These are phyloP conservation scores for Drosophila ezoana DNA, from an alignment of 2,888 invertebrate genomes.

Conservation along the genomic window DNA sequence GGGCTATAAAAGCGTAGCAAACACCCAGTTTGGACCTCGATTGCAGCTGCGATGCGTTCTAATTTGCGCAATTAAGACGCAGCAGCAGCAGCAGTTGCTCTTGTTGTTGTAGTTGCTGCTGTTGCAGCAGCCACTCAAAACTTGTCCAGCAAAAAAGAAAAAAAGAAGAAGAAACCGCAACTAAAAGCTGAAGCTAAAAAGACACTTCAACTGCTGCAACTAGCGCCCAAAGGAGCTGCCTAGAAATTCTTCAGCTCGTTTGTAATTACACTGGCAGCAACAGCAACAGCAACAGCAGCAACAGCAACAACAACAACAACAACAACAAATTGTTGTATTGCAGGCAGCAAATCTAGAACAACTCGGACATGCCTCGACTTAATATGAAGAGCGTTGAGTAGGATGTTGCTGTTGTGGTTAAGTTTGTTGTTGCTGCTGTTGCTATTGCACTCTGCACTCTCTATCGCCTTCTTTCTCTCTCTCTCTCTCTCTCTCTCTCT, in stretches of 20 bases:
- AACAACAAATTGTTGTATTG: slow-evolving; percentile 57
- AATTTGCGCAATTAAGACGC: slow-evolving; percentile 79
- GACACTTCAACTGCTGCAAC: slow-evolving; percentile 59
- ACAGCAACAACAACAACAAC: slow-evolving; percentile 40
- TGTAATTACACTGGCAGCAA: slow-evolving; percentile 69
- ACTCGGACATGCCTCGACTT: slow-evolving; percentile 76
- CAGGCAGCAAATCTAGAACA: slow-evolving; percentile 71
- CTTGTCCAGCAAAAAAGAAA: slow-evolving; percentile 55
- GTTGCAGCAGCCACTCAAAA: slow-evolving; percentile 54
- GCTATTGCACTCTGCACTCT: not conserved
- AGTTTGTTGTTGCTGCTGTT: not conserved
- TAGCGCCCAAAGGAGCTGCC: slow-evolving; percentile 78
- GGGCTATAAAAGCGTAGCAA: slow-evolving; percentile 44
- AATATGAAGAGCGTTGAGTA: slow-evolving; percentile 57
- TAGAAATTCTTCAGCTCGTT: slow-evolving; percentile 73
- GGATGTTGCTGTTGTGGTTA: slow-evolving; percentile 54
- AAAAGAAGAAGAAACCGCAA: slow-evolving; percentile 14
- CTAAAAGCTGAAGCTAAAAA: slow-evolving; percentile 31
- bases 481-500: not conserved
- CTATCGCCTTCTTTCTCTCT: not conserved
- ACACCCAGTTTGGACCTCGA: slow-evolving; percentile 66
- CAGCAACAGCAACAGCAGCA: not conserved
- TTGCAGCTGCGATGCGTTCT: slow-evolving; percentile 78
- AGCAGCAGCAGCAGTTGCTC: slow-evolving; percentile 8
- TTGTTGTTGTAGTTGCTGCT: slow-evolving; percentile 26